A percentile compares a stretch with the other conserved stretches of the same genome.
These are phyloP conservation scores for Encarsia formosa DNA, from an alignment of 2,888 invertebrate genomes.

Conservation along the genomic window DNA sequence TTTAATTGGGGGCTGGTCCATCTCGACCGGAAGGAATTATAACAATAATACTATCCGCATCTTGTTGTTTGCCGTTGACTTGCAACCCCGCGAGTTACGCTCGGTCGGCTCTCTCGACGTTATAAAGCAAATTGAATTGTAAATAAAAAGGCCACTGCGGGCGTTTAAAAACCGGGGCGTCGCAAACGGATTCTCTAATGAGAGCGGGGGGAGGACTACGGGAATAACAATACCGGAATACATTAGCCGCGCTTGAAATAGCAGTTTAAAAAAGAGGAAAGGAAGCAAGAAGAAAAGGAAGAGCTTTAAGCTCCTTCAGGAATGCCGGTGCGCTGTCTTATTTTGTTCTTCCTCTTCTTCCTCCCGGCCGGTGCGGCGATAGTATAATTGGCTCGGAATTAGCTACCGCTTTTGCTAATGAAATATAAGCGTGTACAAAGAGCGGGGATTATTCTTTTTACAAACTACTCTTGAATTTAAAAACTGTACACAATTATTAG, in stretches of 20 bases:
- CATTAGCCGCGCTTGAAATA: slow-evolving; percentile 37
- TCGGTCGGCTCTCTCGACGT: slow-evolving; percentile 17
- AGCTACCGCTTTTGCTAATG: slow-evolving; percentile 31
- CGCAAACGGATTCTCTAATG: slow-evolving; percentile 41
- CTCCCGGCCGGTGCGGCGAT: slow-evolving; percentile 23
- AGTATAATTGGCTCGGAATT: slow-evolving; percentile 35
- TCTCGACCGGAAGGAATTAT: no score
- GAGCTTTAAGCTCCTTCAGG: no score
- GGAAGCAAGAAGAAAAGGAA: neutral
- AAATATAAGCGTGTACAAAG: slow-evolving; percentile 33
- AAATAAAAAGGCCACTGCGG: slow-evolving; percentile 41
- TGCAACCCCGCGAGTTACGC: neutral
- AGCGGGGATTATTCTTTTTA: neutral
- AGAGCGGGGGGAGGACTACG: slow-evolving; percentile 30
- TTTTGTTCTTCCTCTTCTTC: neutral
- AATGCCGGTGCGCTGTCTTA: no score
- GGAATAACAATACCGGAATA: slow-evolving; percentile 43
- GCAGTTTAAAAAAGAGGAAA: slow-evolving; percentile 18
- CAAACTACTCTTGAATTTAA: no score
- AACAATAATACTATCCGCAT: no score
- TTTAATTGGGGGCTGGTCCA: no score
- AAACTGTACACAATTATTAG: no score
- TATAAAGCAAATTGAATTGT: slow-evolving; percentile 44
- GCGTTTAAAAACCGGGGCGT: slow-evolving; percentile 41
- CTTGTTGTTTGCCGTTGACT: slow-evolving; percentile 3